Evolutionary conservation across 2,797 vertebrate genomes (phyloP).

Genomic region (Acanthopagrus latus): DNA sequence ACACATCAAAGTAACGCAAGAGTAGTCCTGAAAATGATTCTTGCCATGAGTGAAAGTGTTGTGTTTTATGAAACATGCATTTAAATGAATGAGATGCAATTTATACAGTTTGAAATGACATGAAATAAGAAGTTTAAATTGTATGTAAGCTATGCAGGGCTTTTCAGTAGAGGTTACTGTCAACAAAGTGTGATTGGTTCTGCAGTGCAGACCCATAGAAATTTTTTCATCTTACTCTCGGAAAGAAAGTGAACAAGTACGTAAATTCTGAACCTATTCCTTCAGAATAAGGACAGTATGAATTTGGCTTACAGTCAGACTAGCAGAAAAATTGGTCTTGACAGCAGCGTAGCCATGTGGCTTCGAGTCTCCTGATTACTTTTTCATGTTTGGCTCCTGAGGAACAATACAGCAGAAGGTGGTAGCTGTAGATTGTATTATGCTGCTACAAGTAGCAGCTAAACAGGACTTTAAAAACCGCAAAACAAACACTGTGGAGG

Average conservation of each 20-base stretch:
- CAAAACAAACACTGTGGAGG: conserved; percentile 55
- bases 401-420: conserved; percentile 49
- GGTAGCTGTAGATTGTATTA: conserved; percentile 48
- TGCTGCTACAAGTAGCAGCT: conserved; percentile 51
- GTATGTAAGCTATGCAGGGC: no score
- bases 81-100: no score
- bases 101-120: no score
- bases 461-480: conserved; percentile 58
- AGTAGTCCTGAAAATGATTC: no score
- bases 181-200: no score
- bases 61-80: no score
- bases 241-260: background rate
- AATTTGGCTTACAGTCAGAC: background rate
- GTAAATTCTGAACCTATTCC: background rate
- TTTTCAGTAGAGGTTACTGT: no score
- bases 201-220: background rate
- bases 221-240: background rate
- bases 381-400: conserved; percentile 48
- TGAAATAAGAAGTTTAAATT: no score
- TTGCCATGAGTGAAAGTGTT: no score
- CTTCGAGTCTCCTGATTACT: conserved; percentile 42
- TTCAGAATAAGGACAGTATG: background rate
- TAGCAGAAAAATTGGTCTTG: conserved; percentile 28
- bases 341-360: conserved; percentile 35
- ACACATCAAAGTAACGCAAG: no score